Conservation (phyloP, 2,888 invertebrate species). For the Bellardia pandia region DNA sequence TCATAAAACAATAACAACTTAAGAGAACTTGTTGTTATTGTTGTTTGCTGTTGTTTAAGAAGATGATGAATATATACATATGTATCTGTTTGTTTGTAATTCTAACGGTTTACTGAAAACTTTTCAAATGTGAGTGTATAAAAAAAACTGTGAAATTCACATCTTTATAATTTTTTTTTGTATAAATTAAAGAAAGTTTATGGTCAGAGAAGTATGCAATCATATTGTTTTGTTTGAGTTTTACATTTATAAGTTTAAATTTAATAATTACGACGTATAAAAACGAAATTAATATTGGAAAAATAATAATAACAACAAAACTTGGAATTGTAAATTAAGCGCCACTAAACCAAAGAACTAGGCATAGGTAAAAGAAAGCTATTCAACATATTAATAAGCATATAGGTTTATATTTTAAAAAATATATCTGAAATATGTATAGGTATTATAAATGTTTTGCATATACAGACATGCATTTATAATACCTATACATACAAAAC, state of each 20-base stretch:
- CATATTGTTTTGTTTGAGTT: not conserved
- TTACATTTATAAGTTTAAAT: conserved; percentile 6
- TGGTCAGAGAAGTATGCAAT: conserved; percentile 4
- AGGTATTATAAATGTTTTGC: no score
- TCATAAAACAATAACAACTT: not conserved
- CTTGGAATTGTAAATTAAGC: conserved; percentile 11
- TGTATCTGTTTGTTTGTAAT: conserved; percentile 26
- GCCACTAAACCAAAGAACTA: not conserved
- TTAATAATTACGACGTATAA: not conserved
- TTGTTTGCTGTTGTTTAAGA: not conserved
- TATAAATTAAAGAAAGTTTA: conserved; percentile 61
- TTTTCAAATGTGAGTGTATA: not conserved
- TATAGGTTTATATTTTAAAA: not conserved
- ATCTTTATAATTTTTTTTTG: not conserved
- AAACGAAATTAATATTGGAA: not conserved
- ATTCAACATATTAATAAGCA: not conserved
- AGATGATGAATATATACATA: conserved; percentile 1
- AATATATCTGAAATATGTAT: not conserved
- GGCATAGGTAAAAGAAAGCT: not conserved
- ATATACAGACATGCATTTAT: not conserved
- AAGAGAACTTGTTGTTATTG: conserved; percentile 59
- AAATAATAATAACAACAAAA: conserved; percentile 7
- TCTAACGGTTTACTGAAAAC: conserved; percentile 58
- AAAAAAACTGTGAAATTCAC: conserved; percentile 24
- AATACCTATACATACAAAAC: not conserved